Evolutionary conservation across 2,888 invertebrate species (phyloP).

Genomic region (Globia sparganii): DNA sequence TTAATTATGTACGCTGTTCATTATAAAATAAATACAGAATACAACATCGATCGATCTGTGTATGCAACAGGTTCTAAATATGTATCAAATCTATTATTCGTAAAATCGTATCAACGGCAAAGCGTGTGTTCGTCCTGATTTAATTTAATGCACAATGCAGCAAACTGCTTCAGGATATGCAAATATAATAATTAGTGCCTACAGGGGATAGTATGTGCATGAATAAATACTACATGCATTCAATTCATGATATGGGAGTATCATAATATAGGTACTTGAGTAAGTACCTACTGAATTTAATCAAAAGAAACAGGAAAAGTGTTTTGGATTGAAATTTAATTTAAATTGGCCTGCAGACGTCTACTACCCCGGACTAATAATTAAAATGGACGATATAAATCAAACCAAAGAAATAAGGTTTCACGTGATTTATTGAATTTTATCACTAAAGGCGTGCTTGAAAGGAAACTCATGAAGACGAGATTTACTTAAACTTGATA

Average conservation of each 20-base stretch:
- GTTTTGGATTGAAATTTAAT: not conserved
- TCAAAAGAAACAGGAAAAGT: constrained; percentile 1
- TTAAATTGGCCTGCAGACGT: not conserved
- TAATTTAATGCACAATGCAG: not conserved
- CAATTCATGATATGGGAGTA: not conserved
- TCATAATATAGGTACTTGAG: not conserved
- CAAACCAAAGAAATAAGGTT: not conserved
- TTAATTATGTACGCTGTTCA: no score
- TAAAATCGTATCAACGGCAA: not conserved
- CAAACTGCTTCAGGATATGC: constrained; percentile 4
- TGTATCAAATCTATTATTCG: constrained; percentile 1
- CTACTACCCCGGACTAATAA: not conserved
- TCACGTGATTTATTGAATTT: not conserved
- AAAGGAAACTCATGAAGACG: constrained; percentile 4
- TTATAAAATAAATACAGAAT: not conserved
- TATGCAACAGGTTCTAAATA: not conserved
- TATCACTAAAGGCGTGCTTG: not conserved
- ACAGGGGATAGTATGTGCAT: not conserved
- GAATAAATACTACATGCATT: not conserved
- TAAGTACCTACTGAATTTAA: not conserved
- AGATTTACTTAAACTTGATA: constrained; percentile 10
- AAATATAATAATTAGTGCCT: constrained; percentile 1
- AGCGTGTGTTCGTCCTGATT: not conserved
- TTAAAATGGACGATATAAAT: not conserved
- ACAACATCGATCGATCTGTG: not conserved